Percentiles rank a stretch among this genome's conserved stretches.
Conservation (phyloP, 1,140 invertebrate species). For the Hyles euphorbiae region DNA sequence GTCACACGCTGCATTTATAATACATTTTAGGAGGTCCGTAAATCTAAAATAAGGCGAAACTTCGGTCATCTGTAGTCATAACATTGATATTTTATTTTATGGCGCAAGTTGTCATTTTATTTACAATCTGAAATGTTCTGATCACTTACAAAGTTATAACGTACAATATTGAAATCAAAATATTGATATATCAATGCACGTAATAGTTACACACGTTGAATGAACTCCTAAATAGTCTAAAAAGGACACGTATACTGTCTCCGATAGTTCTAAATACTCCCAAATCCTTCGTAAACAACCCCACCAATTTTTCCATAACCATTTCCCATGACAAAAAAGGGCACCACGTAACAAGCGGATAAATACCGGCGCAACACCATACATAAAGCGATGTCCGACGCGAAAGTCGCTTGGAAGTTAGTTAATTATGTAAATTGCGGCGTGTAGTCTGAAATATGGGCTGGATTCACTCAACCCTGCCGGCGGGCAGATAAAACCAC, state of each 20-base stretch:
- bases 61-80: slow-evolving; percentile 16
- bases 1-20: slow-evolving; percentile 41
- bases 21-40: slow-evolving; percentile 42
- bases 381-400: background rate
- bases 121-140: no score
- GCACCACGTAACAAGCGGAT: no score
- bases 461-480: slow-evolving; percentile 42
- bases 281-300: no score
- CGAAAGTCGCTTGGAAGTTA: slow-evolving; percentile 46
- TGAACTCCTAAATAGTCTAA: background rate
- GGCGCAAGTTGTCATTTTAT: background rate
- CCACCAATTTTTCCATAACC: no score
- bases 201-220: background rate
- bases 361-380: no score
- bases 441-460: slow-evolving; percentile 44
- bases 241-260: slow-evolving; percentile 7
- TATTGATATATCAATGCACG: background rate
- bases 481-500: slow-evolving; percentile 20
- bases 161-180: no score
- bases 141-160: no score
- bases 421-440: slow-evolving; percentile 63
- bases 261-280: no score
- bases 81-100: slow-evolving; percentile 18
- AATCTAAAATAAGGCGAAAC: slow-evolving; percentile 41
- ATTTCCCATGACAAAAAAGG: no score